Conservation (phyloP, 2,888 invertebrate species). For the Plebejus melissa region DNA sequence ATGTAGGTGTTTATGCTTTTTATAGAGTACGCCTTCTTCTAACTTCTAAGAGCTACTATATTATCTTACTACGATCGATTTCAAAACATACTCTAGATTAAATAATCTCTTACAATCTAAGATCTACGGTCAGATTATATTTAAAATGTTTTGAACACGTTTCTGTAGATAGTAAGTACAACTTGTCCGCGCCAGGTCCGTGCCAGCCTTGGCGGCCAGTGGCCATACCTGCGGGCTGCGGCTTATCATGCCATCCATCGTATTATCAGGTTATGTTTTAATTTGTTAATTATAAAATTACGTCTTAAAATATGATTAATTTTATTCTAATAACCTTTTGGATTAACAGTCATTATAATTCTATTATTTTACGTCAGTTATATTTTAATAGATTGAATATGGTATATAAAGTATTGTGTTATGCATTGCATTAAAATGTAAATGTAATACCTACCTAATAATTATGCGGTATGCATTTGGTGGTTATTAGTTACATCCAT, state of each 20-base stretch:
- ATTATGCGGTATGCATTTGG: no score
- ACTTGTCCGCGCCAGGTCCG: background rate
- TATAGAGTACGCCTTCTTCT: background rate
- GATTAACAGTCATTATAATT: no score
- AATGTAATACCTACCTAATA: no score
- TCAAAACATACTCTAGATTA: slow-evolving; percentile 4
- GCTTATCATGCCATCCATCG: background rate
- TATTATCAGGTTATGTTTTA: slow-evolving; percentile 9
- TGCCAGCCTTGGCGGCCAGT: background rate
- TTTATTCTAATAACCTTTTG: no score
- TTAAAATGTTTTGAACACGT: background rate
- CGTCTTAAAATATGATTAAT: background rate
- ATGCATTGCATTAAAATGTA: no score
- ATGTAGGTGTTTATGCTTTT: background rate
- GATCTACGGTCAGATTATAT: background rate
- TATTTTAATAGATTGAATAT: no score
- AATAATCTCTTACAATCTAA: background rate
- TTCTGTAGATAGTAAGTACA: slow-evolving; percentile 6
- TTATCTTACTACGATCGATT: background rate
- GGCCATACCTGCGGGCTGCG: background rate
- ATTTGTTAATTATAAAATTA: slow-evolving; percentile 1
- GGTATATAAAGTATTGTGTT: no score
- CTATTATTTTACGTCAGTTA: no score
- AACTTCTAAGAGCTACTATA: background rate
- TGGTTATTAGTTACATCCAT: no score